Conservation (phyloP, 1,140 invertebrate species). For the Cherax quadricarinatus region DNA sequence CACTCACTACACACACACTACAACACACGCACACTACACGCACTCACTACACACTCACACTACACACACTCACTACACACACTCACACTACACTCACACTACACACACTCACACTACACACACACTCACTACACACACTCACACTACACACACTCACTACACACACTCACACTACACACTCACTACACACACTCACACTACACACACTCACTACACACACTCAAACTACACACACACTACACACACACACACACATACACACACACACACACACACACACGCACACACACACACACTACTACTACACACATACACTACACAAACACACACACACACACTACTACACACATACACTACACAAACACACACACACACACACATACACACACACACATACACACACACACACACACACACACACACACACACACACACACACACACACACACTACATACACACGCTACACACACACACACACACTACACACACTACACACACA, state of each 20-base stretch:
- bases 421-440: neutral
- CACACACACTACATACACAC: neutral
- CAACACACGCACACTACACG: neutral
- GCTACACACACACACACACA: neutral
- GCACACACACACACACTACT: conserved; percentile 28
- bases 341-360: neutral
- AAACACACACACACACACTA: neutral
- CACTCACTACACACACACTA: neutral
- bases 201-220: neutral
- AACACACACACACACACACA: neutral
- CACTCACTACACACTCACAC: neutral
- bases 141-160: neutral
- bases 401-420: neutral
- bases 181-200: conserved; percentile 33
- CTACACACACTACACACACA: conserved; percentile 32
- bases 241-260: neutral
- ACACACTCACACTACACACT: neutral
- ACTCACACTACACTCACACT: too few relatives aligned
- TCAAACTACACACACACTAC: neutral
- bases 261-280: too few relatives aligned
- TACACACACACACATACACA: conserved; percentile 32
- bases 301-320: neutral
- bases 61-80: conserved; percentile 15
- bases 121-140: neutral
- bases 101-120: conserved; percentile 9